Evolutionary conservation across 2,888 invertebrate genomes (phyloP), one percentile per base, ranked within the genome.

Genomic region (Lasioglossum lativentre): DNA sequence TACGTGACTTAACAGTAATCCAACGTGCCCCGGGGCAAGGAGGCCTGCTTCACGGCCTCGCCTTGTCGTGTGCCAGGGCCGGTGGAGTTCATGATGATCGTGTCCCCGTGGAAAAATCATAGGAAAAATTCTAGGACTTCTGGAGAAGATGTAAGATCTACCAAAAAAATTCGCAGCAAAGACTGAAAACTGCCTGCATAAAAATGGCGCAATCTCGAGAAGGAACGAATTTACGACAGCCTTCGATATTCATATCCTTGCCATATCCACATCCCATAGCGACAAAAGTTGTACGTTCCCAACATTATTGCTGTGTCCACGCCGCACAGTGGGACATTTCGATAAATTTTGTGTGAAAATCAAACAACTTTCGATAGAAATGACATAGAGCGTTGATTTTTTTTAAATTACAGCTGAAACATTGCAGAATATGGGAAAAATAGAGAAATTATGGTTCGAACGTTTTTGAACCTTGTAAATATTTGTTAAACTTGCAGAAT

Each of bases 1-100:
- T 89, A 78, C 83, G 68, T 78, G 86, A 86, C 78, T 85, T 77
- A 80, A 86, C 81, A 85, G 83, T 86, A 86, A 84, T 85, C 85
- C 81, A 23, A 19, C 66, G 68, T 78, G 59, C 34, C 23, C 38
- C 34, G 23, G 72, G 78, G 79, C 79, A 66, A 80, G 78, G 75
- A 78, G 75, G 59, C 68, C 38, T 79, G 23, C n/a, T 19, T 34
- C 30, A 38, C 19, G 66, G 42, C 38, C 42, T 59, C 27, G 59
- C 59, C 59, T 59, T 27, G 16, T 27, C 59, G 8, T 52, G n/a
- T 59, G 59, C 59, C 59, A 16, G 4, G 59, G 59, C 59, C 27
- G 27, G 66, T 23, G 1, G 34, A 27, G 14, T 59, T 52, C 10
- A 68, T 34, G 8, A 38, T 30, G 66, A 68, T 45, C 45, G 4